Base-by-base conservation (phyloP, 1,140 invertebrate genomes). In the Drosophila ironensis region DNA sequence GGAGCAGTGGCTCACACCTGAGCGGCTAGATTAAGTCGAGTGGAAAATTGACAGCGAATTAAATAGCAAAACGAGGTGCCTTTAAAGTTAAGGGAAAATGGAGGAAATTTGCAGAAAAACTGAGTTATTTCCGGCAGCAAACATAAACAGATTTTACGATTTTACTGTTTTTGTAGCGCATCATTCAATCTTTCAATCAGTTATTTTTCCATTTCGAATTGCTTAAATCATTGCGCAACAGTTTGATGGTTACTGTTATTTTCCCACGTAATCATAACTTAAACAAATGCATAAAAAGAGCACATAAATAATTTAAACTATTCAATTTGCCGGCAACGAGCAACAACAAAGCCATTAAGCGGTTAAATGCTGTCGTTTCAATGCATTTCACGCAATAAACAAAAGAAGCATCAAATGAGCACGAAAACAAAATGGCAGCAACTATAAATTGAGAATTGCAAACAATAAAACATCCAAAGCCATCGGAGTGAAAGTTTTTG, bases 391-490 rank as follows among this genome's bases (percentile, higher is more conserved):
- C 33, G 37, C 56, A 60, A 61, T 59, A 71, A 67, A 60, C 52
- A 60, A 73, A 48, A 48, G 9, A 37, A 52, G 28, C 30, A 74
- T 45, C 35, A 50, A 60, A 25, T 38, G 20, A 38, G 48, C 45
- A 38, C 35, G 9, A 38, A 20, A 48, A 12, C 50, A 52, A 44
- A 48, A 72, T 47, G 56, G 41, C 54, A 70, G 52, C 25, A 70
- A 78, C 70, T 73, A 70, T 73, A 73, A 77, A 82, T 56, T 78
- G 68, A 52, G 45, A 66, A 59, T 70, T 57, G 52, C 45, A 54
- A 47, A 57, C 56, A 56, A 78, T 84, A 77, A 82, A 84, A 52
- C 57, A 76, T 48, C 28, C 17, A 22, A 44, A 19, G 30, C 45
- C 22, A 41, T 44, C 27, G 3, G 20, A 40, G 19, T 27, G 30